Evolutionary conservation across 2,797 vertebrate species (phyloP).

Genomic region (Heliangelus exortis): DNA sequence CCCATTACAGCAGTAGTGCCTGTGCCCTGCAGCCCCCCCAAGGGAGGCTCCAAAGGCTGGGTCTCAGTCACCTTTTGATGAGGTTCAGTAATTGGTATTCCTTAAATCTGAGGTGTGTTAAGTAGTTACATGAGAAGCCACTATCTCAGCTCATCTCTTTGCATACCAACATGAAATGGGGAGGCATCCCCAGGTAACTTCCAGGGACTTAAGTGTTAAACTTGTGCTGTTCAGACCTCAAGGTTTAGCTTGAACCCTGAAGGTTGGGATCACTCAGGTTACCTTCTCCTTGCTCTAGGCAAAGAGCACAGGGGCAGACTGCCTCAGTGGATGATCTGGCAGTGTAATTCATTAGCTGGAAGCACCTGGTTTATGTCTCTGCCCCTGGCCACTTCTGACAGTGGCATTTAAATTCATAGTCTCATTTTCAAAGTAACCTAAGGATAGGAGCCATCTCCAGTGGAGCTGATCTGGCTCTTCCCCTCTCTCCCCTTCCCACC

Average conservation of each 20-base stretch:
- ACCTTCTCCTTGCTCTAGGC: background rate
- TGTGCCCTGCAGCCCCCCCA: background rate
- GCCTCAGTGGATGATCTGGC: background rate
- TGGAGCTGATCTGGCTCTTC: background rate
- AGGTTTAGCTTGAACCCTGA: constrained; percentile 15
- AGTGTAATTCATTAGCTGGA: background rate
- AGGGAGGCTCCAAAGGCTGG: background rate
- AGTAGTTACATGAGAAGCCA: background rate
- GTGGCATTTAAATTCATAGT: background rate
- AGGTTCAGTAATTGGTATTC: background rate
- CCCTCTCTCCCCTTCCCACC: background rate
- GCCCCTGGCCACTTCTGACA: constrained; percentile 6
- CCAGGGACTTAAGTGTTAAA: background rate
- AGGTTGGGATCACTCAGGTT: background rate
- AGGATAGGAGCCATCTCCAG: background rate
- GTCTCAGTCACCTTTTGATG: background rate
- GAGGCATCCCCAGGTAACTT: background rate
- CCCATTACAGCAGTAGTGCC: background rate
- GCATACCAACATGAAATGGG: too few species aligned
- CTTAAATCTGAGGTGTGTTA: background rate
- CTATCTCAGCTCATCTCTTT: background rate
- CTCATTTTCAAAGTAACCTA: background rate
- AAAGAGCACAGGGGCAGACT: background rate
- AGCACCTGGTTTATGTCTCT: constrained; percentile 45
- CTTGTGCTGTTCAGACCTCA: rapidly evolving